These are phyloP conservation scores for Musca vetustissima DNA, from an alignment of 1,140 invertebrate genomes.

Conservation along the genomic window DNA sequence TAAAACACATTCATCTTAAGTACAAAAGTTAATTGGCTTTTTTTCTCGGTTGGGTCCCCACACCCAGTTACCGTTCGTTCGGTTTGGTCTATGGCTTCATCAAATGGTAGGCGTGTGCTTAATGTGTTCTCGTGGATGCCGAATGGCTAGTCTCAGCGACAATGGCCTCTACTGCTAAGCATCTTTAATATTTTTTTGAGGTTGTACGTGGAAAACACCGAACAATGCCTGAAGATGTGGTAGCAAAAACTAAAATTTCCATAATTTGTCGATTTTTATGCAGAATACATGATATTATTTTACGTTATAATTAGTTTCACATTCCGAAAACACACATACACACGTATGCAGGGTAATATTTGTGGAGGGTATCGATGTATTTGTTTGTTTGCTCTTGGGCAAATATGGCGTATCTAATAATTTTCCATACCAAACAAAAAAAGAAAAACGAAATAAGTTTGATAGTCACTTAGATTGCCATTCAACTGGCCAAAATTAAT, in stretches of 20 bases:
- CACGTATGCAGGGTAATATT: neutral
- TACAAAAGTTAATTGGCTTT: constrained; percentile 30
- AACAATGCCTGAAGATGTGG: neutral
- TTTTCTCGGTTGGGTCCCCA: too few species aligned
- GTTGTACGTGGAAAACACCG: neutral
- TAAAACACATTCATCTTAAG: constrained; percentile 53
- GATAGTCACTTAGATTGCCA: too few species aligned
- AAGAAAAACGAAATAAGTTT: too few species aligned
- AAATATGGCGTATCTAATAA: too few species aligned
- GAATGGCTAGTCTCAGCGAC: neutral
- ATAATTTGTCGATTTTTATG: constrained; percentile 56
- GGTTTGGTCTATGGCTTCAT: too few species aligned
- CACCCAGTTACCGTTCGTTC: too few species aligned
- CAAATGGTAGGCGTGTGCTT: too few species aligned
- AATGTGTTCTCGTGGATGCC: too few species aligned
- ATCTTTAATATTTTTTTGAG: constrained; percentile 26
- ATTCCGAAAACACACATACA: neutral
- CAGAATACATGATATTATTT: constrained; percentile 53
- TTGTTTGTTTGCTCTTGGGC: too few species aligned
- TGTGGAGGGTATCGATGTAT: too few species aligned
- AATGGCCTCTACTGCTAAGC: constrained; percentile 10
- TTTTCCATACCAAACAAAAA: too few species aligned
- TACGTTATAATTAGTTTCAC: constrained; percentile 53
- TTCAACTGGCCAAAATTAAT: constrained; percentile 1
- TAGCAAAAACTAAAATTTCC: constrained; percentile 44